Evolutionary conservation across 92 coral and sea anemone genomes (phyloP).

Genomic region (Epizoanthus fatuus): DNA sequence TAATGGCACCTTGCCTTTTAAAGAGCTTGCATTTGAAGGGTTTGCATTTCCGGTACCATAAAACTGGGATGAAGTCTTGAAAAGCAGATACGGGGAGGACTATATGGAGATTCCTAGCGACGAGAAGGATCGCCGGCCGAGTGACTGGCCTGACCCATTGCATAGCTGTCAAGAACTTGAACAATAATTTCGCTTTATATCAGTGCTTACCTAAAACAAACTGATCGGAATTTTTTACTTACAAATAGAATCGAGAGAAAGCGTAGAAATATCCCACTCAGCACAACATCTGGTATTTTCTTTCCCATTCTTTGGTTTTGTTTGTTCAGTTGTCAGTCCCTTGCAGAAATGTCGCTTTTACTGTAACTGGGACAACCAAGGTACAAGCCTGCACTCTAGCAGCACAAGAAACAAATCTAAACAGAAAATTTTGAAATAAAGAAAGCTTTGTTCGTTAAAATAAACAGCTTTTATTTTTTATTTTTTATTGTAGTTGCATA

Average conservation of each 20-base stretch:
- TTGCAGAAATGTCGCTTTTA: not conserved
- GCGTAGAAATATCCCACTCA: too few species aligned
- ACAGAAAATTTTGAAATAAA: not conserved
- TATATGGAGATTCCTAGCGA: slow-evolving; percentile 67
- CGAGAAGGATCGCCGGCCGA: slow-evolving; percentile 35
- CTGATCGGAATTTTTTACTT: too few species aligned
- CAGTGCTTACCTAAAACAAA: too few species aligned
- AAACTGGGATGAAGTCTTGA: slow-evolving; percentile 61
- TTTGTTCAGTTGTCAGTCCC: not conserved
- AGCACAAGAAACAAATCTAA: not conserved
- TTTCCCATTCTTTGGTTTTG: not conserved
- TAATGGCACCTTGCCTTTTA: slow-evolving; percentile 50
- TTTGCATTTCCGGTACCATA: slow-evolving; percentile 65
- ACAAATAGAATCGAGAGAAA: too few species aligned
- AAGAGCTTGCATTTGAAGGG: slow-evolving; percentile 71
- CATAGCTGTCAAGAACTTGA: slow-evolving; percentile 70
- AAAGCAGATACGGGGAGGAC: slow-evolving; percentile 30
- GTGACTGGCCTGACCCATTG: slow-evolving; percentile 54
- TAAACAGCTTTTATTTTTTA: not conserved
- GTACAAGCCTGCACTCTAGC: not conserved
- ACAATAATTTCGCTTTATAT: not conserved
- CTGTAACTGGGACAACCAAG: not conserved
- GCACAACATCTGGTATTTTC: too few species aligned
- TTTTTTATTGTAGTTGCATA: not conserved
- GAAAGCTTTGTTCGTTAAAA: not conserved